Base-by-base conservation (phyloP, 1,140 invertebrate genomes). In the Apis laboriosa region DNA sequence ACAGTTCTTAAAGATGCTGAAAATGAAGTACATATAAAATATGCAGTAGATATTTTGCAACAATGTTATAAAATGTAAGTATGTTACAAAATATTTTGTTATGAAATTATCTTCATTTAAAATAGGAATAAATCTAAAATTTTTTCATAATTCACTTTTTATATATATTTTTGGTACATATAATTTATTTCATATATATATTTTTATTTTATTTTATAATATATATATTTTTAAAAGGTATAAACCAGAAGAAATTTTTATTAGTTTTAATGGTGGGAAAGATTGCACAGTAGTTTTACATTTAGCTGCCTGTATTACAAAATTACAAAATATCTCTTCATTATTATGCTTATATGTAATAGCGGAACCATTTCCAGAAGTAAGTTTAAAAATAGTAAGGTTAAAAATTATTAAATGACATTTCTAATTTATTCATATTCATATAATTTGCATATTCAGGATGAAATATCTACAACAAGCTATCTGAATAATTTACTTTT, bases 251-350 rank as follows among this genome's bases (percentile, higher is more conserved):
- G 96, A 98, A 93, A 92, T 98, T 67, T 98, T 98, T 90, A 90
- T 99, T 56, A 97, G 97, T 77, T 99, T 99, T 90, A 99, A 99
- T 94, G 99, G 99, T 51, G 99, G 99, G 12, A 99, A 99, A 94
- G 99, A 99, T 94, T 99, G 99, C 92, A 99, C 98, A 4, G 97
- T 97, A 1, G 94, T 99, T 24, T 94, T 99, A 75, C 97, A 99
- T 93, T 92, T 99, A 51, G 94, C 95, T 49, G 93, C 96, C 88
- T 95, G 96, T 12, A 93, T 97, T 34, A 92, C 97, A 58, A 94
- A 95, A 87, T 95, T 95, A 80, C 95, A 88, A 79, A 90, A 89
- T 75, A 71, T 90, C 43, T 86, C 91, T 21, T 53, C 90, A 1
- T 81, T 91, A 49, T 51, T 91, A 5, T 93, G 93, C 72, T 87